Base-by-base conservation (phyloP, 2,797 vertebrate species). In the Anolis apletophallus region DNA sequence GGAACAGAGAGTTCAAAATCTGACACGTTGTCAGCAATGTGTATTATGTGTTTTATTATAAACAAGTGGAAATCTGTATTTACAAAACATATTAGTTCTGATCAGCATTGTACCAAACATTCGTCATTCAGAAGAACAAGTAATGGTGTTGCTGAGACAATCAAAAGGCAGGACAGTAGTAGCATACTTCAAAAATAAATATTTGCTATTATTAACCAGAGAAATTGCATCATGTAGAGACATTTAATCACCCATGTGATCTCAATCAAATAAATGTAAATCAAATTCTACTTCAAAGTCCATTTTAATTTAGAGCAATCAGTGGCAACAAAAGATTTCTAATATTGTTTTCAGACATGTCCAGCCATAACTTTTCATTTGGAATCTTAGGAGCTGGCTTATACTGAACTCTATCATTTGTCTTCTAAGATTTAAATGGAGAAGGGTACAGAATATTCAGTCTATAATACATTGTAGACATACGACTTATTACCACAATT, bases 401-500 rank as follows among this genome's bases (percentile, higher is more conserved):
- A 50, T 61, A 61, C 6, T 50, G 16, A 50, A 52, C 32, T 14
- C 10, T 10, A 29, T 19, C 29, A 68, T 67, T 17, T 85, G 36
- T 64, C 40, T 73, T 75, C 36, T 83, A 17, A 50, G 7, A 74
- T 83, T 46, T 74, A 40, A 74, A 74, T 46, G 68, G 71, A 83
- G 46, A 32, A 17, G 13, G 29, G 16, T 50, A 72, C 68, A 80
- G 57, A 36, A 54, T 32, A 36, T 80, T 73, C 61, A 36, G 34
- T 85, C 61, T 77, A 61, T 59, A 85, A 79, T 50, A 40, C 50
- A 59, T 72, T 52, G 29, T 64, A 50, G 32, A 29, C 46, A 61
- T 86, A 46, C 52, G 13, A 29, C 46, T 81, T 81, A 83, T 90
- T 87, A 67, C 46, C 78, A 68, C 80, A 86, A 61, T 9, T 67